Evolutionary conservation across 1,140 invertebrate genomes (phyloP), one percentile per base, ranked within the genome.

Genomic region (Neodiprion lecontei): DNA sequence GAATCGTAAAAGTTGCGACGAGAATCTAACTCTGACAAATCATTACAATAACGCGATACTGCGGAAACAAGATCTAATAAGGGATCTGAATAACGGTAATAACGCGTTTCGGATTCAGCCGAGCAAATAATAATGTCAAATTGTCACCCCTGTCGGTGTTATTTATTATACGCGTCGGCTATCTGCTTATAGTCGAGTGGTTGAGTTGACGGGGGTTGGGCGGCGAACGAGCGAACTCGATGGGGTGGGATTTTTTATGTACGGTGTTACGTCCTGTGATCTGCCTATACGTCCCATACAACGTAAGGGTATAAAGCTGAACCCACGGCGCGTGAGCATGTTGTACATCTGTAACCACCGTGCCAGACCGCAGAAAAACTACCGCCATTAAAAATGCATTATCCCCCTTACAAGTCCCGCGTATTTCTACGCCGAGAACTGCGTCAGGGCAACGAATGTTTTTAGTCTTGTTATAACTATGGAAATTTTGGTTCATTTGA

Each of bases 121-220:
- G n/a, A 61, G 53, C 53, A 61, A 61, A 61, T 61, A 61, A 61
- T 61, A 61, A 61, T 61, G 53, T 61, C 53, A 61, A 61, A 61
- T 61, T 61, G 53, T 61, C 53, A 61, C 53, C 53, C 53, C 53
- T 61, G 53, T 40, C 28, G n/a, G 53, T 61, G n/a, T 61, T 61
- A 61, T 61, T 61, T 61, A 40, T 40, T 40, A 61, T 61, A 61
- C n/a, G n/a, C 28, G 28, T 40, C 28, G 28, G 2, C 28, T 40
- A 40, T 40, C 28, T 40, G 28, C 28, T 40, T 40, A 40, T 40
- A 40, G 28, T 40, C 28, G 28, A 40, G 28, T 40, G 28, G 28
- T 40, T 40, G 28, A 40, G 28, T 40, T 40, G 28, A 40, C 5
- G 28, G 28, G 28, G 28, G 28, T 40, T 40, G 28, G 28, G 2